Evolutionary conservation across 1,140 invertebrate species (phyloP).

Genomic region (Drosophila novamexicana): DNA sequence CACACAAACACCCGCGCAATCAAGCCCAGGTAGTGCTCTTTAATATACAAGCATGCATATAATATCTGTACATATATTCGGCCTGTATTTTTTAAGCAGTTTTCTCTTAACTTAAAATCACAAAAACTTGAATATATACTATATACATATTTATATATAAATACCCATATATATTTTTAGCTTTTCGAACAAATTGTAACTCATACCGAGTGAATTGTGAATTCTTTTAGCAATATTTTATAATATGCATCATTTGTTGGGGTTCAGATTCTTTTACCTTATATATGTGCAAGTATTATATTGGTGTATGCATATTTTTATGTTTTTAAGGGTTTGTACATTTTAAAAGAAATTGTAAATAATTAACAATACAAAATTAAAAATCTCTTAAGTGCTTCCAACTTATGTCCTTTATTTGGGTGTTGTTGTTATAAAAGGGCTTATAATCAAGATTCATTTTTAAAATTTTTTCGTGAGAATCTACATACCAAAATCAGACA

Average conservation of each 20-base stretch:
- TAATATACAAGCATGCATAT: conserved; percentile 39
- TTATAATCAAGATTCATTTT: no score
- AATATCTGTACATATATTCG: conserved; percentile 41
- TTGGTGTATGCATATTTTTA: conserved; percentile 18
- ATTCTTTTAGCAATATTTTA: conserved; percentile 1
- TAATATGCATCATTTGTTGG: background rate
- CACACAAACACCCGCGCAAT: conserved; percentile 9
- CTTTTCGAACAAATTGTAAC: conserved; percentile 16
- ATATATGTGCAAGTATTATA: conserved; percentile 35
- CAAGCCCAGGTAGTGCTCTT: background rate
- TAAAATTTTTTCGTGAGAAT: no score
- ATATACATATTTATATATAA: background rate
- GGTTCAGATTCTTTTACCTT: conserved; percentile 2
- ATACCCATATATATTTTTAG: background rate
- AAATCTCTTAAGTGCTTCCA: conserved; percentile 72
- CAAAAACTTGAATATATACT: background rate
- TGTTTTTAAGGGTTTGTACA: conserved; percentile 30
- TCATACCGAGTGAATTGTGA: background rate
- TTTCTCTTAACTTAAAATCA: background rate
- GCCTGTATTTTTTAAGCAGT: conserved; percentile 12
- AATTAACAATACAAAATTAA: conserved; percentile 60
- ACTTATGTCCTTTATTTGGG: background rate
- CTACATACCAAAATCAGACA: no score
- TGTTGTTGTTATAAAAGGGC: background rate
- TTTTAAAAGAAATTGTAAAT: conserved; percentile 59